Percentiles rank a stretch among this genome's conserved stretches.
These are phyloP conservation scores for Megalops cyprinoides DNA, from an alignment of 2,797 vertebrate species.

Conservation along the genomic window DNA sequence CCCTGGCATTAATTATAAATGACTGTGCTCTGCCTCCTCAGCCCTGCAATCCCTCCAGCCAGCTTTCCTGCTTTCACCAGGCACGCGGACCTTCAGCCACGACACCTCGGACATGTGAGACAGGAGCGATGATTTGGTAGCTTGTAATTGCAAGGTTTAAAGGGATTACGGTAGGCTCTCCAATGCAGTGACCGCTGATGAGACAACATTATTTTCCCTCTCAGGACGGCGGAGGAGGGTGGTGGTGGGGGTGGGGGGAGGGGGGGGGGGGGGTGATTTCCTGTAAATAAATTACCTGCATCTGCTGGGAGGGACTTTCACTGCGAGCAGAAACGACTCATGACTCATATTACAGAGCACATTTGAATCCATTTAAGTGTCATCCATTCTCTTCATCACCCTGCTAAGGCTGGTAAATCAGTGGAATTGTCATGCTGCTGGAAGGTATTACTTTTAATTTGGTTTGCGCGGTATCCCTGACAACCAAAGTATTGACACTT, in stretches of 20 bases:
- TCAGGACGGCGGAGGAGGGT: too few species aligned
- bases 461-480: too few species aligned
- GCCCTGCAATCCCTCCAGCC: not conserved
- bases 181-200: not conserved
- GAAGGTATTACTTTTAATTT: not conserved
- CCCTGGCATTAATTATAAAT: constrained; percentile 68
- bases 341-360: not conserved
- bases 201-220: not conserved
- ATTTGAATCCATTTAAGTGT: not conserved
- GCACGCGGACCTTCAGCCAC: not conserved
- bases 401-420: too few species aligned
- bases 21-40: constrained; percentile 47
- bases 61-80: not conserved
- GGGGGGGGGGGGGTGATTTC: too few species aligned
- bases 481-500: too few species aligned
- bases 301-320: too few species aligned
- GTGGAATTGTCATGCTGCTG: too few species aligned
- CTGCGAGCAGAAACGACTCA: too few species aligned
- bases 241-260: too few species aligned
- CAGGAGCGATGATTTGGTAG: not conserved
- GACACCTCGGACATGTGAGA: not conserved
- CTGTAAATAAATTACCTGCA: too few species aligned
- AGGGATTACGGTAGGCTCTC: not conserved
- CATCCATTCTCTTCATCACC: too few species aligned
- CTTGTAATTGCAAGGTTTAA: not conserved